Conservation (phyloP, 2,797 vertebrate species). For the Cottoperca gobio region DNA sequence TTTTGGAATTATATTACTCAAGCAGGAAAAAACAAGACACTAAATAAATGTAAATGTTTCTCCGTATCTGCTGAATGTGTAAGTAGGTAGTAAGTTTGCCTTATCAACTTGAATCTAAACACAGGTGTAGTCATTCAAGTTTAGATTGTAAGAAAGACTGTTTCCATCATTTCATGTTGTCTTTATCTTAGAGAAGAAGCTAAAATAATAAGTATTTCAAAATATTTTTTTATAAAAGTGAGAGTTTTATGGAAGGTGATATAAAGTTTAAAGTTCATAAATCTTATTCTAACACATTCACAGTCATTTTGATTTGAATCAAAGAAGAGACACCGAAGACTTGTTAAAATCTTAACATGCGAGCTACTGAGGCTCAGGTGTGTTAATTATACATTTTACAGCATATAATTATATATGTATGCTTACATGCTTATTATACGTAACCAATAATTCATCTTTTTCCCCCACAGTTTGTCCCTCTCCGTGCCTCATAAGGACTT, state of each 20-base stretch:
- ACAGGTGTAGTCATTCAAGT: neutral
- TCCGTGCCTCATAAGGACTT: slow-evolving; percentile 4
- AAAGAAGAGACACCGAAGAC: neutral
- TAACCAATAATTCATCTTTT: slow-evolving; percentile 6
- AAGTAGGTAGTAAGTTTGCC: neutral
- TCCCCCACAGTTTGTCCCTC: slow-evolving; percentile 8
- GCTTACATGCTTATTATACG: neutral
- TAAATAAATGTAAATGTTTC: neutral
- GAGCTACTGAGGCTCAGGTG: neutral
- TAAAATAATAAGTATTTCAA: neutral
- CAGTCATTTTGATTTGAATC: neutral
- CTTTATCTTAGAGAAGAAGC: neutral
- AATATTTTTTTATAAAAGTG: neutral
- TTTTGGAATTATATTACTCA: neutral
- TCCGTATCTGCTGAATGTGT: neutral
- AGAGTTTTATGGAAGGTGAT: neutral
- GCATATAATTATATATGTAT: neutral
- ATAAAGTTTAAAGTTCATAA: neutral
- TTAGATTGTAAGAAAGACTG: neutral
- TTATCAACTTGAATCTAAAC: neutral
- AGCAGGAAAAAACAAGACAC: neutral
- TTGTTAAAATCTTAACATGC: neutral
- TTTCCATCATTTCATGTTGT: neutral
- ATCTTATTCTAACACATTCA: neutral
- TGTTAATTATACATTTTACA: slow-evolving; percentile 16